A percentile compares a stretch with the other conserved stretches of the same genome.
These are phyloP conservation scores for Lasioglossum baleicum DNA, from an alignment of 1,140 invertebrate species.

Conservation along the genomic window DNA sequence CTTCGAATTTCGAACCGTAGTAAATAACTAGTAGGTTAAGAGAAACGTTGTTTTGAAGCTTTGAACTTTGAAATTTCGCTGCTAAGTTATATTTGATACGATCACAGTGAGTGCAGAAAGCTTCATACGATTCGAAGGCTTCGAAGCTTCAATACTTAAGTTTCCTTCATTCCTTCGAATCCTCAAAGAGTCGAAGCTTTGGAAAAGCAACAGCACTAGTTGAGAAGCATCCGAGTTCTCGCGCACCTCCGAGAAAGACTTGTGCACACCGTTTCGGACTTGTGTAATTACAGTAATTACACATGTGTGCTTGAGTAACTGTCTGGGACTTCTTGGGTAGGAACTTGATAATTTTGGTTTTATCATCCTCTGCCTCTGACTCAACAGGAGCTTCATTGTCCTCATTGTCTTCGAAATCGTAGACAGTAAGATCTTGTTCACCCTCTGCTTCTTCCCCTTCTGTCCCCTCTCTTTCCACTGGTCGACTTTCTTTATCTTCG, in stretches of 20 bases:
- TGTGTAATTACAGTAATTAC: slow-evolving; percentile 94
- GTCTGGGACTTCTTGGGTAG: slow-evolving; percentile 86
- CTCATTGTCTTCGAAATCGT: slow-evolving; percentile 84
- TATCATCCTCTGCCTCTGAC: slow-evolving; percentile 86
- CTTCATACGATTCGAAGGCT: no score
- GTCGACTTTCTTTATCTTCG: slow-evolving; percentile 79
- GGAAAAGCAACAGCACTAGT: no score
- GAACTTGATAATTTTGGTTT: slow-evolving; percentile 85
- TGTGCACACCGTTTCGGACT: slow-evolving; percentile 86
- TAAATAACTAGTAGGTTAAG: no score
- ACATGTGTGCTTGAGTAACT: slow-evolving; percentile 88
- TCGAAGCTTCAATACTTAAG: no score
- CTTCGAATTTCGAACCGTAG: no score
- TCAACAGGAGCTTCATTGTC: slow-evolving; percentile 81
- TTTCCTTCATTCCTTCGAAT: no score
- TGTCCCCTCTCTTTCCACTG: slow-evolving; percentile 80
- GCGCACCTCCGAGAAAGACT: background rate
- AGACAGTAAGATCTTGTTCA: slow-evolving; percentile 84
- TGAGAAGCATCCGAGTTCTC: no score
- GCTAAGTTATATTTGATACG: no score
- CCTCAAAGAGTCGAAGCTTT: no score
- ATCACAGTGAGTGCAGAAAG: no score
- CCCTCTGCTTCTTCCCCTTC: slow-evolving; percentile 83
- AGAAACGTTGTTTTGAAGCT: no score
- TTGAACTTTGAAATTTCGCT: no score